These are phyloP conservation scores for Drosophila lacicola DNA, from an alignment of 2,888 invertebrate genomes.

Conservation along the genomic window DNA sequence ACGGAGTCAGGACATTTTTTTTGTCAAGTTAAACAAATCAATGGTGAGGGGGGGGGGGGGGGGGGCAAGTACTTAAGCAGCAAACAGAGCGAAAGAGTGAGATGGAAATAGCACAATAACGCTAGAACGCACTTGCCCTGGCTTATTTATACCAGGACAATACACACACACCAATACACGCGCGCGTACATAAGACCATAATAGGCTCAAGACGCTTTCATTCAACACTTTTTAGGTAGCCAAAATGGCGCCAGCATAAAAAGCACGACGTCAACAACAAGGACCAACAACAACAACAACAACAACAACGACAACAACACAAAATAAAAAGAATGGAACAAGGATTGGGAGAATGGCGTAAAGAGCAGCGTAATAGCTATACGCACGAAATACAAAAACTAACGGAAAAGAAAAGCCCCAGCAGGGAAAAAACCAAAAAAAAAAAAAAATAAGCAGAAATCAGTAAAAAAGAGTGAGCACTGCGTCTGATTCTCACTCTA, in stretches of 20 bases:
- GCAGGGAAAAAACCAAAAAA: conserved; percentile 1
- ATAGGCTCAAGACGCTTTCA: conserved; percentile 78
- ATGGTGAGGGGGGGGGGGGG: neutral
- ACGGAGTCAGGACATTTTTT: conserved; percentile 27
- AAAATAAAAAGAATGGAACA: conserved; percentile 15
- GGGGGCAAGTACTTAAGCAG: conserved; percentile 10
- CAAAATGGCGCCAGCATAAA: conserved; percentile 75
- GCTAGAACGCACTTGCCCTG: conserved; percentile 60
- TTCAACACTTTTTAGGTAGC: conserved; percentile 76
- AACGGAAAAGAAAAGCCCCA: conserved; percentile 24
- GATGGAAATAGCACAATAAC: conserved; percentile 66
- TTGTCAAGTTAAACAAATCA: conserved; percentile 49
- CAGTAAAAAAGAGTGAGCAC: conserved; percentile 28
- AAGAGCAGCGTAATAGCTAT: conserved; percentile 55
- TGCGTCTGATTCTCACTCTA: conserved; percentile 27
- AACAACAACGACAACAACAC: conserved; percentile 8
- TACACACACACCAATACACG: conserved; percentile 22
- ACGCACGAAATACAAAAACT: conserved; percentile 64
- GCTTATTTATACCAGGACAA: conserved; percentile 44
- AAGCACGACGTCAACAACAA: conserved; percentile 41
- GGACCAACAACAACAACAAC: conserved; percentile 11
- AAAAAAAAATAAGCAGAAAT: conserved; percentile 10
- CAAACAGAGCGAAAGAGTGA: conserved; percentile 3
- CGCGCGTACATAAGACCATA: conserved; percentile 46
- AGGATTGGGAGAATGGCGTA: conserved; percentile 52